Evolutionary conservation across 2,797 vertebrate genomes (phyloP).

Genomic region (Trichosurus vulpecula): DNA sequence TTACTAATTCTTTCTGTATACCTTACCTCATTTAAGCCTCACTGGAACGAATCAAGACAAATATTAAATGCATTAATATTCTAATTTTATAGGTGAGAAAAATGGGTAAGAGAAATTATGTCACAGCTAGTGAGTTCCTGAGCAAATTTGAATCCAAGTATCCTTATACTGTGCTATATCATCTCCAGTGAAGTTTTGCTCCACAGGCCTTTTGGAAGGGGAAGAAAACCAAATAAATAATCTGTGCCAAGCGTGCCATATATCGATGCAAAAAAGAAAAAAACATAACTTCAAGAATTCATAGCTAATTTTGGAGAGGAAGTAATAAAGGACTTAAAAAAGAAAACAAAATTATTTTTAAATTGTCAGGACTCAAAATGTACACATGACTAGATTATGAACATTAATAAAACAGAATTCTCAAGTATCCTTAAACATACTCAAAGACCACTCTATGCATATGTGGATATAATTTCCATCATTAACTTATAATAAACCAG

Average conservation of each 20-base stretch:
- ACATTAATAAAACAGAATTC: background rate
- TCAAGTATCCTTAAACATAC: background rate
- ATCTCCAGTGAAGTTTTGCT: background rate
- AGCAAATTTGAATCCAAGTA: background rate
- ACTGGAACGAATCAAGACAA: background rate
- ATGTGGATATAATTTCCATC: background rate
- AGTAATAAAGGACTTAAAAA: background rate
- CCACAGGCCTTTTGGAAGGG: background rate
- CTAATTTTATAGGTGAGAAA: background rate
- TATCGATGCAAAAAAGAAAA: background rate
- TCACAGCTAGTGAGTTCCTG: background rate
- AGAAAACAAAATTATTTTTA: background rate
- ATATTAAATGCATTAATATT: background rate
- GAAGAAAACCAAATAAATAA: too few relatives aligned
- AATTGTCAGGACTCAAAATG: background rate
- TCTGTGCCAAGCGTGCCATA: background rate
- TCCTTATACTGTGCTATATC: background rate
- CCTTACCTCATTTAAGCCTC: background rate
- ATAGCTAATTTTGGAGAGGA: background rate
- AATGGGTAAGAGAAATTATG: background rate
- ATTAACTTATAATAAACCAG: background rate
- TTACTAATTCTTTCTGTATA: background rate
- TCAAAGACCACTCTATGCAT: background rate
- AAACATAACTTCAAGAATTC: background rate
- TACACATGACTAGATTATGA: background rate